Percentiles rank a stretch among this genome's conserved stretches.
Evolutionary conservation across 2,888 invertebrate genomes (phyloP).

Genomic region (Drosophila pseudotakahashii): DNA sequence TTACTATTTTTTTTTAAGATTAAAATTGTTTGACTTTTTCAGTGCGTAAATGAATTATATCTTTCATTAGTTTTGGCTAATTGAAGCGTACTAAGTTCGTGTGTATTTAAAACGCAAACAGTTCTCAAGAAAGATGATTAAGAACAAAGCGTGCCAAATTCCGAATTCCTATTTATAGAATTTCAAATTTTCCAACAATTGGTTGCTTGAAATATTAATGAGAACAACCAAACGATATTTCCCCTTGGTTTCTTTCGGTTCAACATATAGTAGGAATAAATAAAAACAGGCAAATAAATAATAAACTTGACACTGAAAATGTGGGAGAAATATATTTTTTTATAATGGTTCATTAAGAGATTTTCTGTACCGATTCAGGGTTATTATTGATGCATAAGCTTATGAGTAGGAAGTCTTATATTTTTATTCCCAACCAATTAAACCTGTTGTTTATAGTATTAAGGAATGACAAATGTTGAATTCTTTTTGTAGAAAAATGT

Average conservation of each 20-base stretch:
- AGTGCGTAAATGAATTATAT: constrained; percentile 40
- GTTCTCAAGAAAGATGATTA: neutral
- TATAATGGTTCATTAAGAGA: constrained; percentile 64
- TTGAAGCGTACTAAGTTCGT: constrained; percentile 33
- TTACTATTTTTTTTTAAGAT: no score
- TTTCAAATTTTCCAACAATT: constrained; percentile 28
- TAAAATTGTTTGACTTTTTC: neutral
- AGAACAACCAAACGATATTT: constrained; percentile 6
- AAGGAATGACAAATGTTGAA: neutral
- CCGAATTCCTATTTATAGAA: constrained; percentile 11
- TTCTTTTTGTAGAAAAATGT: neutral
- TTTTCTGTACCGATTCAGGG: constrained; percentile 46
- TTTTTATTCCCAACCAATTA: constrained; percentile 2
- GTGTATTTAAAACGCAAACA: neutral
- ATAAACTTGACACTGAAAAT: constrained; percentile 69
- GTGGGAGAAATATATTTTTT: constrained; percentile 30
- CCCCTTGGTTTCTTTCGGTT: neutral
- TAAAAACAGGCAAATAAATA: constrained; percentile 61
- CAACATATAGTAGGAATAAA: constrained; percentile 17
- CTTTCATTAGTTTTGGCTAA: constrained; percentile 56
- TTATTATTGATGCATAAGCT: constrained; percentile 31
- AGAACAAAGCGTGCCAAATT: constrained; percentile 26
- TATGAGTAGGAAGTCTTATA: constrained; percentile 16
- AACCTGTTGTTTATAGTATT: constrained; percentile 5
- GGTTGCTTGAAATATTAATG: constrained; percentile 1